Percentiles rank a stretch among this genome's conserved stretches.
Conservation (phyloP, 2,113 vertebrate species). For the Entelurus aequoreus region DNA sequence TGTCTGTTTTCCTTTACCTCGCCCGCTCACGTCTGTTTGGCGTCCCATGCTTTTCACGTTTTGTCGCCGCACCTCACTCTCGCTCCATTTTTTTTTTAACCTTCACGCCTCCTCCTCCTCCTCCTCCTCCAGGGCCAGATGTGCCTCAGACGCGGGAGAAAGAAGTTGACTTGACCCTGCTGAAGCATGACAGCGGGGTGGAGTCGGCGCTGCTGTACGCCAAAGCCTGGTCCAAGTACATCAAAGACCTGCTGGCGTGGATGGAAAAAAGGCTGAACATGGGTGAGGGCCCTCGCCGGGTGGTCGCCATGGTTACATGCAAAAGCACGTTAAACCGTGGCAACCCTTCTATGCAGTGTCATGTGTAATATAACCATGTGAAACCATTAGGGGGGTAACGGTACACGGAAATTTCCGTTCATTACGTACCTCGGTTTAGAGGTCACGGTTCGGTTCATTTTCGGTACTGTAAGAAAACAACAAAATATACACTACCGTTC, state of each 20-base stretch:
- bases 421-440: too few relatives aligned
- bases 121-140: constrained; percentile 35
- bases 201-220: constrained; percentile 90
- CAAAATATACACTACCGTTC: too few relatives aligned
- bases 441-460: too few relatives aligned
- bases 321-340: too few relatives aligned
- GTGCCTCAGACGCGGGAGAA: constrained; percentile 76
- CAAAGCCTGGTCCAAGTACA: constrained; percentile 95
- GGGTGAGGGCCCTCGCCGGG: constrained; percentile 70
- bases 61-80: too few relatives aligned
- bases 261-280: constrained; percentile 89
- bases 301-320: too few relatives aligned
- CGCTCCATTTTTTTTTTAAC: background rate
- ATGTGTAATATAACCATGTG: too few relatives aligned
- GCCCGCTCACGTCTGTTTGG: constrained; percentile 16
- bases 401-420: too few relatives aligned
- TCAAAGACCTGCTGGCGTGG: constrained; percentile 90
- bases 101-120: background rate
- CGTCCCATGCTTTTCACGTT: background rate
- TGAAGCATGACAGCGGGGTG: constrained; percentile 86
- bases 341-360: too few relatives aligned
- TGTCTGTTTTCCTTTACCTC: background rate
- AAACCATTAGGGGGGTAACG: background rate
- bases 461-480: too few relatives aligned
- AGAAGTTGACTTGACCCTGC: constrained; percentile 82